Base-by-base conservation (phyloP, 2,888 invertebrate species). In the Acleris laterana region DNA sequence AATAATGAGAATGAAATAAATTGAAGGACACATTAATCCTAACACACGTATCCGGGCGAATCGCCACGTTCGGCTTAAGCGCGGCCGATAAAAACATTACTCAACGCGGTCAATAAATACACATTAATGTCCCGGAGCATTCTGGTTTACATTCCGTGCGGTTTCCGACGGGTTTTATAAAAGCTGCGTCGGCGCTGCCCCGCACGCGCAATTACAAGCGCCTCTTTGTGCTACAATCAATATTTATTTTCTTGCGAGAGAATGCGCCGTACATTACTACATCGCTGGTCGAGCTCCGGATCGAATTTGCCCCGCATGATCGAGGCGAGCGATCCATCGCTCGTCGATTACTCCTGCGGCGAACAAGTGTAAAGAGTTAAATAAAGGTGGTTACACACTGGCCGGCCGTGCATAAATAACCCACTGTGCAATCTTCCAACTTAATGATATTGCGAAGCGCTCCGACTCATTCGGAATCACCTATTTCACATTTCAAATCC, bases 111-210 rank as follows among this genome's bases (percentile, higher is more conserved):
- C 91, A 90, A 93, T 93, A 93, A 93, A 92, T 93, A 92, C 89
- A 93, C 91, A 92, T 91, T 90, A 91, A 88, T 87, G 91, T 91
- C 91, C 84, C 78, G 82, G 77, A 84, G 88, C 87, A 90, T 91
- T 90, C 91, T 90, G 90, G 90, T 88, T 87, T 89, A 89, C 90
- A 90, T 92, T 91, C 92, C 90, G 85, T 85, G 91, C 89, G 90
- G 91, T 89, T 90, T 82, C 84, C 89, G 86, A 88, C 91, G 87
- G 90, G 92, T 91, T 92, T 89, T 90, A 88, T 90, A 90, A 90
- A 90, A 87, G 89, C 88, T 84, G 86, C 86, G 87, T 88, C 85
- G 85, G 83, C 84, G 52, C 58, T 50, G 42, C 60, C 60, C 60
- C 86, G 84, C 87, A 87, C 91, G 88, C 85, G 89, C 92, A 91